These are phyloP conservation scores for Gnatocerus cornutus DNA, from an alignment of 2,888 invertebrate species.

Conservation along the genomic window DNA sequence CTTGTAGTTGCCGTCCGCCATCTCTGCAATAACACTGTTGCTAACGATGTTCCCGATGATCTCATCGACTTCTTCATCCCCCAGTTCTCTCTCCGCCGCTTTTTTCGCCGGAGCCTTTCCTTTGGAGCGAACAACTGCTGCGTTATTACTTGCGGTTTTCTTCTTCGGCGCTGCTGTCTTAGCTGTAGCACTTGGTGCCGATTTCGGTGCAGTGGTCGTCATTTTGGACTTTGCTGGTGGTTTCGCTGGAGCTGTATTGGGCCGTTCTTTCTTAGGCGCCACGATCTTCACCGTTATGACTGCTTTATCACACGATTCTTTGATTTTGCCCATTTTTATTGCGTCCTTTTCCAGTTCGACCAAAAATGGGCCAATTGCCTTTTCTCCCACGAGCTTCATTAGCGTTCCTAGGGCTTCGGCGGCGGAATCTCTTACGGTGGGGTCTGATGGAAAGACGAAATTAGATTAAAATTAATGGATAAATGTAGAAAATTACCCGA, in stretches of 20 bases:
- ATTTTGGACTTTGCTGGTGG: conserved; percentile 55
- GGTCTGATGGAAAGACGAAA: conserved; percentile 75
- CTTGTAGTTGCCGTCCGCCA: conserved; percentile 91
- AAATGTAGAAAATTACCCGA: conserved; percentile 72
- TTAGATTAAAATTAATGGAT: background rate
- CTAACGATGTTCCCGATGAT: conserved; percentile 80
- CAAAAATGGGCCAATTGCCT: conserved; percentile 88
- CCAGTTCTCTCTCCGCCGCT: conserved; percentile 78
- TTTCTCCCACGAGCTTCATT: conserved; percentile 95
- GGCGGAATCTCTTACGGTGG: conserved; percentile 92
- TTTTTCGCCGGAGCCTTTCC: conserved; percentile 56
- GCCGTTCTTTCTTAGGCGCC: conserved; percentile 77
- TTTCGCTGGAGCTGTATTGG: conserved; percentile 73
- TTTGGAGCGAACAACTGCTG: conserved; percentile 62
- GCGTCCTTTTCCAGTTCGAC: conserved; percentile 93
- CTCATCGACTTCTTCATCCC: conserved; percentile 85
- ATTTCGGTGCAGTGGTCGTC: conserved; percentile 32
- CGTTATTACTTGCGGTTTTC: conserved; percentile 58
- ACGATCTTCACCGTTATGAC: conserved; percentile 85
- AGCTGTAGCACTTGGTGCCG: conserved; percentile 32
- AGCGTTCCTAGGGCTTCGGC: conserved; percentile 95
- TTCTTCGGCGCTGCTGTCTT: conserved; percentile 51
- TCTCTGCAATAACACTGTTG: conserved; percentile 76
- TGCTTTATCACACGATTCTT: conserved; percentile 95
- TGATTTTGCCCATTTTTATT: conserved; percentile 94